Evolutionary conservation across 1,140 invertebrate genomes (phyloP), one percentile per base, ranked within the genome.

Genomic region (Bombus vancouverensis): DNA sequence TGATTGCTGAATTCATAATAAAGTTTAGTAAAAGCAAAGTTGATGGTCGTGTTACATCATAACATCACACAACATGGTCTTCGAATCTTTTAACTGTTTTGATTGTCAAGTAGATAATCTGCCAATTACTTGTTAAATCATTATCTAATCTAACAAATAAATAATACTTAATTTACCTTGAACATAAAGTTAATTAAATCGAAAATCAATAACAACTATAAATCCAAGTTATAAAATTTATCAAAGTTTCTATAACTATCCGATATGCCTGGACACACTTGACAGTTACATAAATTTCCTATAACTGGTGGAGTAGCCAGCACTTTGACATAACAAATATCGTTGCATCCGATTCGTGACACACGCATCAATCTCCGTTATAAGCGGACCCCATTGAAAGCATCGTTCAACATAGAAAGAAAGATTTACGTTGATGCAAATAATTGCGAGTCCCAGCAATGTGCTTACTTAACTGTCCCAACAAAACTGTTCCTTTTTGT

Each of bases 371-470:
- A 71, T 71, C 78, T 44, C 9, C 13, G 34, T 71, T 71, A 15
- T 57, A 39, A 32, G 34, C 25, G 18, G 39, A n/a, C 47, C 10
- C 34, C 1, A 34, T n/a, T 53, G 3, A 3, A 42, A 70, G 22
- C 32, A 53, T 76, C 75, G 78, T 39, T 88, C 76, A 70, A 39
- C 59, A 62, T 57, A 42, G 73, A 88, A 88, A 68, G 32, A 34
- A 59, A 88, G 81, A 87, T 87, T 80, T 88, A 87, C 76, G 76
- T 76, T 42, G 72, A 70, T 57, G 62, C 6, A 53, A 18, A 53
- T 65, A 83, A 87, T 71, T 18, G 71, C n/a, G 80, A 70, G 68
- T 59, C 1, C 47, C 47, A 53, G 37, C 44, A 22, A 44, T 47
- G 10, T 5, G 15, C 18, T 65, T 34, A 47, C 53, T 39, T 76